Conservation (phyloP, 2,888 invertebrate species). For the Andrena flavipes region DNA sequence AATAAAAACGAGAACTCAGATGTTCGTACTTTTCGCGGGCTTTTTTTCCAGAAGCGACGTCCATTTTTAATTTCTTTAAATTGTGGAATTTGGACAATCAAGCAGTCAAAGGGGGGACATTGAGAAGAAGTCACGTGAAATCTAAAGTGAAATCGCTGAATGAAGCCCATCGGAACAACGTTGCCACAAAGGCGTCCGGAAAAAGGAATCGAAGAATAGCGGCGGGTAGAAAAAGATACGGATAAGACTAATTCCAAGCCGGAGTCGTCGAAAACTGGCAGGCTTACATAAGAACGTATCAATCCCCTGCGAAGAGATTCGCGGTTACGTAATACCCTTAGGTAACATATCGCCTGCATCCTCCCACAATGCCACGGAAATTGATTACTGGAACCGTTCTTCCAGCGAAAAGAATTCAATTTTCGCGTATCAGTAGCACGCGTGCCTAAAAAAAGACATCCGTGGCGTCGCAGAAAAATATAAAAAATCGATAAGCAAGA, state of each 20-base stretch:
- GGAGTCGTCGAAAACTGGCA: conserved; percentile 26
- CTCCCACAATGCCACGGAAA: conserved; percentile 22
- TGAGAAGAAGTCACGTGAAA: no score
- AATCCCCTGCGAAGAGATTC: conserved; percentile 12
- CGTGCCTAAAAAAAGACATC: background rate
- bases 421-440: background rate
- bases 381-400: conserved; percentile 22
- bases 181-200: background rate
- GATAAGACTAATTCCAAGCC: conserved; percentile 7
- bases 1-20: no score
- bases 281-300: conserved; percentile 32
- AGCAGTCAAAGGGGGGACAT: no score
- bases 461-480: background rate
- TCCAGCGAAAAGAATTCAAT: conserved; percentile 22
- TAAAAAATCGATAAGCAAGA: background rate
- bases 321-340: conserved; percentile 35
- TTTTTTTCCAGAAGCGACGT: no score
- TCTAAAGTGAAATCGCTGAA: no score
- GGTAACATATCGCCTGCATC: conserved; percentile 36
- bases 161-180: no score
- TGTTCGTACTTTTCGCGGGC: no score
- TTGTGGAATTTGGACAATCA: no score
- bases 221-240: background rate
- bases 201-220: background rate
- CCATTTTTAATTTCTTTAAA: no score